Conservation (phyloP, 2,888 invertebrate species). For the Isotomurus palustris region DNA sequence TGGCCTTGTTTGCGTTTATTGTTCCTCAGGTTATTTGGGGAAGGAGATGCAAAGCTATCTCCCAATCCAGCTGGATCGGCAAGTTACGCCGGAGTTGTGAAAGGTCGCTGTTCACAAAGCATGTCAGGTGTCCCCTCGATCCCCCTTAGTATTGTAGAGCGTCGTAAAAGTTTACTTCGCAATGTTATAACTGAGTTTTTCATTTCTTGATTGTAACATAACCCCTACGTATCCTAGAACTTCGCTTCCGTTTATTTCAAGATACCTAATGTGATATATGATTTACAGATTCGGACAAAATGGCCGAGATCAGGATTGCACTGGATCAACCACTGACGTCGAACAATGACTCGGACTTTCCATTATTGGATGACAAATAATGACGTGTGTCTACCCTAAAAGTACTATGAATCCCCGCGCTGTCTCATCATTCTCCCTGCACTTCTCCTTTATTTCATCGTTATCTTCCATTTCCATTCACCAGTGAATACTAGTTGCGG, state of each 20-base stretch:
- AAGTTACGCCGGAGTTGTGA: constrained; percentile 85
- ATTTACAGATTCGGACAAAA: constrained; percentile 43
- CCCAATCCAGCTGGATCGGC: constrained; percentile 36
- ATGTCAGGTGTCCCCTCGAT: constrained; percentile 67
- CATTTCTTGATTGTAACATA: not conserved
- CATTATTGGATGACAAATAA: constrained; percentile 18
- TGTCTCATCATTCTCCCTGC: too few relatives aligned
- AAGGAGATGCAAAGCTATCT: constrained; percentile 31
- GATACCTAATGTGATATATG: constrained; percentile 4
- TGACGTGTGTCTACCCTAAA: too few relatives aligned
- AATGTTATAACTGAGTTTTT: constrained; percentile 1
- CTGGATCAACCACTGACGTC: constrained; percentile 24
- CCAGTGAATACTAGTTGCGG: too few relatives aligned
- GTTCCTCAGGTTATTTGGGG: constrained; percentile 39
- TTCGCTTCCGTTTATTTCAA: not conserved
- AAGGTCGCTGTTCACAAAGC: constrained; percentile 73
- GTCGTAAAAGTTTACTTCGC: not conserved
- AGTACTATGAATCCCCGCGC: too few relatives aligned
- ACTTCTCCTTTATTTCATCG: too few relatives aligned
- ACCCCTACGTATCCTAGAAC: not conserved
- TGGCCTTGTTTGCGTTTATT: too few relatives aligned
- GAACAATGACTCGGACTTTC: constrained; percentile 18
- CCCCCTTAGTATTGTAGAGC: constrained; percentile 17
- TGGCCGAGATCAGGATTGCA: constrained; percentile 45
- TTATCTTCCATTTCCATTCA: too few relatives aligned